phyloP scores from a whole-genome alignment of 1,140 invertebrate species.

The Stegodyphus dumicola region DNA sequence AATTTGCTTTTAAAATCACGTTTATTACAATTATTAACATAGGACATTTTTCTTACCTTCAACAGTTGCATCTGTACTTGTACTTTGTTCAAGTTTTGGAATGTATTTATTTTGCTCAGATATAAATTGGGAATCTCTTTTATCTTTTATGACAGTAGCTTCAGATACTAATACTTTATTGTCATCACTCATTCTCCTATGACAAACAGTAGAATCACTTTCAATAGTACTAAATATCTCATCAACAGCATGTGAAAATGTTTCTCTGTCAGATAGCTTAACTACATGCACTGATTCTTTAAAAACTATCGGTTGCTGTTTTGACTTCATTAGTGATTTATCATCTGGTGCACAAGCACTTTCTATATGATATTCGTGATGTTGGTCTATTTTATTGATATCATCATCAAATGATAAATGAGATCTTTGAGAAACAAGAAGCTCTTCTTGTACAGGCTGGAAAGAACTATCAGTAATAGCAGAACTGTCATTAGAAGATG shows the following conservation, averaged over 20 bases:
- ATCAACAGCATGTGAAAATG: slow-evolving; percentile 15
- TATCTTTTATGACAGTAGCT: slow-evolving; percentile 7
- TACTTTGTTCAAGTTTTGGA: slow-evolving; percentile 19
- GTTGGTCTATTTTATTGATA: not conserved
- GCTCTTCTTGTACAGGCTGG: not conserved
- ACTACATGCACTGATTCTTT: not conserved
- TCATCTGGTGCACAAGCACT: not conserved
- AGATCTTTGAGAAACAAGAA: not conserved
- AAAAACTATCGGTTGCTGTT: not conserved
- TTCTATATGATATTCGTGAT: not conserved
- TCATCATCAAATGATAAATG: not conserved
- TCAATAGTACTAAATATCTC: slow-evolving; percentile 1
- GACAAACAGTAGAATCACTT: not conserved
- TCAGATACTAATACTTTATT: slow-evolving; percentile 10
- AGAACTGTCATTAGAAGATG: no score
- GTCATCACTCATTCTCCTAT: not conserved
- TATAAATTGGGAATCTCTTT: not conserved
- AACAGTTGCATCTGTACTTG: not conserved
- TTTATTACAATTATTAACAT: no score
- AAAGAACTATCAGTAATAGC: not conserved
- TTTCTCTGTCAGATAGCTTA: not conserved
- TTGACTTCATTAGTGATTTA: not conserved
- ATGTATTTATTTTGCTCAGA: not conserved
- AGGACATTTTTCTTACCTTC: slow-evolving; percentile 13
- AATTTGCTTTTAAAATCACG: no score